These are phyloP conservation scores for Drosophila bipectinata DNA, from an alignment of 1,140 invertebrate genomes.

Conservation along the genomic window DNA sequence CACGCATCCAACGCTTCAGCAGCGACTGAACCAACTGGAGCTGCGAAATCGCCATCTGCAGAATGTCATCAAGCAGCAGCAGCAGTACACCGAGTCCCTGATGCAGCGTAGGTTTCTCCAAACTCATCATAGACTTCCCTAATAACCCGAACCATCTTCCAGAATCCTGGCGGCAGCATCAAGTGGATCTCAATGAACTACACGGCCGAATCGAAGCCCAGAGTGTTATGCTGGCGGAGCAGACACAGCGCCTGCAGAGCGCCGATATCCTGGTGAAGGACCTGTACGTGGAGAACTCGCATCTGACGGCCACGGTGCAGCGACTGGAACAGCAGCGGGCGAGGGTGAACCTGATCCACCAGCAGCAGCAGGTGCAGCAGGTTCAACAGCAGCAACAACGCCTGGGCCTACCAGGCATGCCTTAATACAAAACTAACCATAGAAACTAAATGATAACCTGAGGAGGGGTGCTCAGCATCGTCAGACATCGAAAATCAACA, in stretches of 20 bases:
- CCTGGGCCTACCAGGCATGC: conserved; percentile 75
- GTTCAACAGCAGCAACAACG: conserved; percentile 46
- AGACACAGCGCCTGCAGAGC: conserved; percentile 88
- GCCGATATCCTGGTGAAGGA: conserved; percentile 91
- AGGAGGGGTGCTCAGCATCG: conserved; percentile 40
- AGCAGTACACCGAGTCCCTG: conserved; percentile 87
- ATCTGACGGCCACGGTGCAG: conserved; percentile 88
- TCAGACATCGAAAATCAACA: conserved; percentile 58
- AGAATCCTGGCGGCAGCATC: conserved; percentile 88
- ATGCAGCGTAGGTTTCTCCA: conserved; percentile 86
- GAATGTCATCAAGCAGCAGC: conserved; percentile 87
- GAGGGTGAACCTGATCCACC: conserved; percentile 76
- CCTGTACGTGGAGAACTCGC: conserved; percentile 92
- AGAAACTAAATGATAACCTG: conserved; percentile 28
- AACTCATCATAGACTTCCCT: neutral
- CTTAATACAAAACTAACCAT: conserved; percentile 45
- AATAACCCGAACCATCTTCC: conserved; percentile 1
- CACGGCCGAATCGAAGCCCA: conserved; percentile 86
- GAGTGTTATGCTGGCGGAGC: conserved; percentile 87
- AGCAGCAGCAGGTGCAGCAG: conserved; percentile 65
- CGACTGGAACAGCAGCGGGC: conserved; percentile 86
- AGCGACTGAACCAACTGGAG: conserved; percentile 85
- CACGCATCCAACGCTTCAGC: conserved; percentile 78
- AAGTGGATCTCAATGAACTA: conserved; percentile 86
- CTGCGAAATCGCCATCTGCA: conserved; percentile 87